These are phyloP conservation scores for Aurelia aurita DNA, from an alignment of 30 jellyfish, hydroid and myxozoan genomes.

Conservation along the genomic window DNA sequence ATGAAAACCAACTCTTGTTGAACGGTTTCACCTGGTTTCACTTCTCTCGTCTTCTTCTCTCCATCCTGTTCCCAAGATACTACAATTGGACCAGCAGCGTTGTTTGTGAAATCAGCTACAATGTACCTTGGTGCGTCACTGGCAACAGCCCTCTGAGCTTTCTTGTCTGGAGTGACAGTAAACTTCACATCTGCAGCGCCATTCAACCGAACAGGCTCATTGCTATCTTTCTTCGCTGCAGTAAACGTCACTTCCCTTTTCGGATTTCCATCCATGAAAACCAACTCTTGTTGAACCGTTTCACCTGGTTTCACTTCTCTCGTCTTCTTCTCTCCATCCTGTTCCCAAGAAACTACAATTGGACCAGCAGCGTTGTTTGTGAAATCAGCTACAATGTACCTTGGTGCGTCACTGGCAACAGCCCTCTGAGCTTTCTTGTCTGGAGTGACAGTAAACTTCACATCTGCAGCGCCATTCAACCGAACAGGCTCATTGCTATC, in stretches of 20 bases:
- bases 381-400: slow-evolving; percentile 2
- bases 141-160: no score
- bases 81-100: slow-evolving; percentile 31
- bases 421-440: slow-evolving; percentile 21
- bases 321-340: neutral
- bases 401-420: neutral
- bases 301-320: slow-evolving; percentile 16
- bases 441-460: neutral
- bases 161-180: no score
- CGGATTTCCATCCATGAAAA: slow-evolving; percentile 12
- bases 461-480: slow-evolving; percentile 26
- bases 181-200: no score
- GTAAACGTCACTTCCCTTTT: slow-evolving; percentile 8
- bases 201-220: neutral
- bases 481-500: slow-evolving; percentile 13
- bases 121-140: slow-evolving; percentile 18
- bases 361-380: slow-evolving; percentile 41
- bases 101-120: slow-evolving; percentile 9
- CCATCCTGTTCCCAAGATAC: neutral
- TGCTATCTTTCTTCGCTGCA: slow-evolving; percentile 22
- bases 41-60: neutral
- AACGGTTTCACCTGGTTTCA: neutral
- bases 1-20: neutral
- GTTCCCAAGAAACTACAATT: neutral
- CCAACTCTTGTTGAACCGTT: slow-evolving; percentile 3